Conservation (phyloP, 1,140 invertebrate species). For the Heliconius eleuchia region DNA sequence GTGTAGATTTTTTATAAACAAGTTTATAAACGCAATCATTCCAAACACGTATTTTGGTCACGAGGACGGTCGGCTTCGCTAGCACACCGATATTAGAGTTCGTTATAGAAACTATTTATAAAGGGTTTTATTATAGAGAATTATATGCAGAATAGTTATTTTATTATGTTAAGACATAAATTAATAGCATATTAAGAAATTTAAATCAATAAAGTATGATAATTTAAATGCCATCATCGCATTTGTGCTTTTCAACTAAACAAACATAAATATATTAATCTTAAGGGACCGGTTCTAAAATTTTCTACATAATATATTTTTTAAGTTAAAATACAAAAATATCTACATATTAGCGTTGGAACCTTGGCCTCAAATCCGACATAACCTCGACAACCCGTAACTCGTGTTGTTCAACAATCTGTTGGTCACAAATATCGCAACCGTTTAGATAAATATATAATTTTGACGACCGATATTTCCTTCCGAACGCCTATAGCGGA, state of each 20-base stretch:
- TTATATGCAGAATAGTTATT: not conserved
- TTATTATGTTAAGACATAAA: not conserved
- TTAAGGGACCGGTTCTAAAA: constrained; percentile 22
- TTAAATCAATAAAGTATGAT: not conserved
- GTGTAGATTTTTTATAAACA: not conserved
- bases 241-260: not conserved
- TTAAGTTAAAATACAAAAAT: constrained; percentile 54
- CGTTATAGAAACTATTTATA: constrained; percentile 29
- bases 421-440: constrained; percentile 72
- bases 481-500: constrained; percentile 37
- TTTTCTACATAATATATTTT: constrained; percentile 33
- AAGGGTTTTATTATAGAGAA: not conserved
- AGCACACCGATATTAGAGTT: constrained; percentile 40
- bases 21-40: constrained; percentile 59
- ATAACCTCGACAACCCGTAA: constrained; percentile 61
- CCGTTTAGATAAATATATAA: constrained; percentile 61
- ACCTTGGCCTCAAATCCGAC: constrained; percentile 73
- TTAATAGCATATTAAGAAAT: not conserved
- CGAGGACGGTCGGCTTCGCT: constrained; percentile 55
- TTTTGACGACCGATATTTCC: constrained; percentile 45
- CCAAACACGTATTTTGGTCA: constrained; percentile 73
- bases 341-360: constrained; percentile 68
- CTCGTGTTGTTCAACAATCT: constrained; percentile 67
- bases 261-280: not conserved
- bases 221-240: not conserved